Evolutionary conservation across 2,888 invertebrate species (phyloP).

Genomic region (Branchellion lobata): DNA sequence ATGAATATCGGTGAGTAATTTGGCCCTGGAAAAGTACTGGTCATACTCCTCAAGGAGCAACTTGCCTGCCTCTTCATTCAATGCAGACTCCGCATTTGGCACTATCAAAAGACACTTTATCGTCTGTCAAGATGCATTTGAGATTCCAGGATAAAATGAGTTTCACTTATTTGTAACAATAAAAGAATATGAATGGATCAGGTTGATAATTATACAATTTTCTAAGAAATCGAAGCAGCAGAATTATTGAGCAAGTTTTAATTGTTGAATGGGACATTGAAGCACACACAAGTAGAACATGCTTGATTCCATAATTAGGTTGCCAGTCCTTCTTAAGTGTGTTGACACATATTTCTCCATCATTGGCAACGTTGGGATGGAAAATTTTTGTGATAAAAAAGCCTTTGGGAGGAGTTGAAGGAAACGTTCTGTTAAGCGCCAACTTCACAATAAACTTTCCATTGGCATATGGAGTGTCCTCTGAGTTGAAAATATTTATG

Average conservation of each 20-base stretch:
- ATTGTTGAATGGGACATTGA: not conserved
- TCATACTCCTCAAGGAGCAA: conserved; percentile 87
- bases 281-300: conserved; percentile 79
- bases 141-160: too few relatives aligned
- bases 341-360: conserved; percentile 94
- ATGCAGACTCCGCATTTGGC: conserved; percentile 93
- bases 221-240: not conserved
- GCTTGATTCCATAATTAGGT: conserved; percentile 88
- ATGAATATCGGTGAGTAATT: conserved; percentile 88
- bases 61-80: conserved; percentile 94
- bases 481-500: conserved; percentile 64
- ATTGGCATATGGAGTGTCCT: conserved; percentile 86
- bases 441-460: conserved; percentile 87
- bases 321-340: conserved; percentile 95
- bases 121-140: conserved; percentile 66
- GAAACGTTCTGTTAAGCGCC: conserved; percentile 86
- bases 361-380: conserved; percentile 88
- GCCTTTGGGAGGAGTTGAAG: conserved; percentile 85
- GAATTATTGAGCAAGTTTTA: not conserved
- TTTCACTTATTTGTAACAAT: not conserved
- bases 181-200: not conserved
- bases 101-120: conserved; percentile 92
- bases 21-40: conserved; percentile 83
- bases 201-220: not conserved
- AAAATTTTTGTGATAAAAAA: conserved; percentile 90